Percentiles rank a stretch among this genome's conserved stretches.
Evolutionary conservation across 1,140 invertebrate genomes (phyloP).

Genomic region (Linepithema humile): DNA sequence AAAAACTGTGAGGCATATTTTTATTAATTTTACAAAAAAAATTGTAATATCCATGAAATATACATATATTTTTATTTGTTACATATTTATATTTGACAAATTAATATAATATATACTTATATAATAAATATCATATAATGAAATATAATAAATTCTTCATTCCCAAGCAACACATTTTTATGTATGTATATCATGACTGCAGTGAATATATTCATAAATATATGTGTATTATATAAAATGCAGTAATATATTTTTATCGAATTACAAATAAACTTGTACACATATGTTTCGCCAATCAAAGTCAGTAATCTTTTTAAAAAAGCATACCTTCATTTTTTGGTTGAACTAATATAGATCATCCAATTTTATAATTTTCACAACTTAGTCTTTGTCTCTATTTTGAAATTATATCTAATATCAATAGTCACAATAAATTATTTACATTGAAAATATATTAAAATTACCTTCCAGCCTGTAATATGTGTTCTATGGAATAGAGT

Average conservation of each 20-base stretch:
- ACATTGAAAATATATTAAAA: not conserved
- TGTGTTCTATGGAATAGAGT: not conserved
- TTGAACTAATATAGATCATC: slow-evolving; percentile 24
- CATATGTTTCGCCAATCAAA: not conserved
- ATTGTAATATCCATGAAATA: not conserved
- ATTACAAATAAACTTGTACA: not conserved
- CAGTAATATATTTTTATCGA: not conserved
- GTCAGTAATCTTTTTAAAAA: too few species aligned
- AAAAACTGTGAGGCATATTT: too few species aligned
- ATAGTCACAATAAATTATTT: not conserved
- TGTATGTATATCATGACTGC: slow-evolving; percentile 5
- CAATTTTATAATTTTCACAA: not conserved
- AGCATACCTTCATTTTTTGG: slow-evolving; percentile 8
- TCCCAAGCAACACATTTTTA: not conserved
- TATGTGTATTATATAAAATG: too few species aligned
- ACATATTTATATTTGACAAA: not conserved
- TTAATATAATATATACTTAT: not conserved
- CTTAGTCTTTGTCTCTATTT: too few species aligned
- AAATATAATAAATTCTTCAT: too few species aligned
- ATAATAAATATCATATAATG: not conserved
- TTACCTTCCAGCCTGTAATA: not conserved
- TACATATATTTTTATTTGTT: not conserved
- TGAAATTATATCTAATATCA: not conserved
- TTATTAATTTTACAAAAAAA: too few species aligned
- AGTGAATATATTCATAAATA: not conserved